Percentiles rank a stretch among this genome's conserved stretches.
Conservation (phyloP, 2,888 invertebrate genomes). For the Bugulina stolonifera region DNA sequence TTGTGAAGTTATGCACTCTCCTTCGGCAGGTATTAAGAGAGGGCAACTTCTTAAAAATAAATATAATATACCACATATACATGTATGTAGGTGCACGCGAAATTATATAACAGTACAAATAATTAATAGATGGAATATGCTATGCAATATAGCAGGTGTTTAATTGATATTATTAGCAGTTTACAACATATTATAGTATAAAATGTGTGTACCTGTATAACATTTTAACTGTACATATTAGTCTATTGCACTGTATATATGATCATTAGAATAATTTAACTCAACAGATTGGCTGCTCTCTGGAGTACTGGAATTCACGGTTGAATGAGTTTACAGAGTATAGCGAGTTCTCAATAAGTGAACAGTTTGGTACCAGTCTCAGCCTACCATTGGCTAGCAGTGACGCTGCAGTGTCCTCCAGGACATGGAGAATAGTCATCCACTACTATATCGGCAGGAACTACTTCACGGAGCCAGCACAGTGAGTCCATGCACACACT, state of each 20-base stretch:
- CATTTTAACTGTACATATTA: background rate
- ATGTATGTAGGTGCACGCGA: too few species aligned
- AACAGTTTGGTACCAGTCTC: conserved; percentile 21
- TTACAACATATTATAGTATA: too few species aligned
- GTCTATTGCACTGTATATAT: background rate
- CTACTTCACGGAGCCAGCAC: background rate
- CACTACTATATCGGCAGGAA: background rate
- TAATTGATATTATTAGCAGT: too few species aligned
- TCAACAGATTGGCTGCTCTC: background rate
- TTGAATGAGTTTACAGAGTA: background rate
- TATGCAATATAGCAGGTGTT: too few species aligned
- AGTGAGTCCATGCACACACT: too few species aligned
- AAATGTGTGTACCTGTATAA: too few species aligned
- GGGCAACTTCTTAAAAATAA: too few species aligned
- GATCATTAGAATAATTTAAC: background rate
- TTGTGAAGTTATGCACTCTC: too few species aligned
- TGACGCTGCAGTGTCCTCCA: background rate
- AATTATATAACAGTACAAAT: too few species aligned
- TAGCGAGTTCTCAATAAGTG: conserved; percentile 8
- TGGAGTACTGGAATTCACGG: background rate
- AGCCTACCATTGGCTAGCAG: background rate
- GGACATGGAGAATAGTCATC: conserved; percentile 18
- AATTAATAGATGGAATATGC: too few species aligned
- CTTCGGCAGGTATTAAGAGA: too few species aligned
- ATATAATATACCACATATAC: too few species aligned